Conservation (phyloP, 1,140 invertebrate species). For the Philaenus spumarius region DNA sequence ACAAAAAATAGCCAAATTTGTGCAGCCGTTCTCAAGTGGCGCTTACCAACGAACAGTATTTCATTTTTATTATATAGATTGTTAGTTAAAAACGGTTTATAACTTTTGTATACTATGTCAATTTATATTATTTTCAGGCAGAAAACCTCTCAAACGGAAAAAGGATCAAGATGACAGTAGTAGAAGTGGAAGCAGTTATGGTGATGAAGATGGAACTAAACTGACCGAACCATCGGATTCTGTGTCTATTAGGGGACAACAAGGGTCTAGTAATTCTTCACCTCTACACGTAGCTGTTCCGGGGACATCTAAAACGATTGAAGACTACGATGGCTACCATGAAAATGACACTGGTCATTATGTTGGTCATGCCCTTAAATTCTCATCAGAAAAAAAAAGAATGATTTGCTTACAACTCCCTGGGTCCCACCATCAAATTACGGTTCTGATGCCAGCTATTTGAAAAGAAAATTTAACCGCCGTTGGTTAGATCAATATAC, state of each 20-base stretch:
- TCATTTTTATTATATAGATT: too few relatives aligned
- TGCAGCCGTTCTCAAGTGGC: too few relatives aligned
- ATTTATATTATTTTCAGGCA: constrained; percentile 9
- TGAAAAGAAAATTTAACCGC: constrained; percentile 25
- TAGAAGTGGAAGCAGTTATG: constrained; percentile 20
- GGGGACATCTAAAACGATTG: constrained; percentile 24
- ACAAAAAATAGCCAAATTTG: too few relatives aligned
- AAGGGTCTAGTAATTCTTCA: constrained; percentile 10
- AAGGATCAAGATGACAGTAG: constrained; percentile 13
- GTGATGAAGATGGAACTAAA: constrained; percentile 20
- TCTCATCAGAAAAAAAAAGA: constrained; percentile 11
- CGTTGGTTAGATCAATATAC: constrained; percentile 27
- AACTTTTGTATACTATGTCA: not conserved
- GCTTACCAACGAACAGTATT: too few relatives aligned
- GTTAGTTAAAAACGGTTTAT: too few relatives aligned
- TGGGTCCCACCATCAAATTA: constrained; percentile 12
- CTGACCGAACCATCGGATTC: not conserved
- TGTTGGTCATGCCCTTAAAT: constrained; percentile 23
- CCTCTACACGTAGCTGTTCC: constrained; percentile 23
- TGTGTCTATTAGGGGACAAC: constrained; percentile 5
- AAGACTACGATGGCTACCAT: constrained; percentile 19
- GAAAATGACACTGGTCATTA: constrained; percentile 25
- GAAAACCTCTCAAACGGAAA: constrained; percentile 13
- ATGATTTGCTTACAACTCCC: constrained; percentile 3
- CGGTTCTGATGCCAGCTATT: constrained; percentile 18